Evolutionary conservation across 2,113 vertebrate species (phyloP).

Genomic region (Stegastes partitus): DNA sequence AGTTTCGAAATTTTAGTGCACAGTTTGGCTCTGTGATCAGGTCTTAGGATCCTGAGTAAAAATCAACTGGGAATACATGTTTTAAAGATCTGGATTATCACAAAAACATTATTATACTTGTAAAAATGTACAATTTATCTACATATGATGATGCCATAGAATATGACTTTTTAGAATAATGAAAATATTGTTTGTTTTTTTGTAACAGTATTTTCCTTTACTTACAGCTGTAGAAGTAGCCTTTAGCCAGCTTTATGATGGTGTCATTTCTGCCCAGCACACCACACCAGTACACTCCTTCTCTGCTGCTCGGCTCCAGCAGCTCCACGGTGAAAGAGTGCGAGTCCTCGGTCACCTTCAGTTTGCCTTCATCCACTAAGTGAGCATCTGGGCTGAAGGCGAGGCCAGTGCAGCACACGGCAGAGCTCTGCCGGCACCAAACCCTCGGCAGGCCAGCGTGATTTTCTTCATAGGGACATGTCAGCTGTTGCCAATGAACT

Average conservation of each 20-base stretch:
- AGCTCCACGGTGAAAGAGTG: constrained; percentile 58
- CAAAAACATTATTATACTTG: no score
- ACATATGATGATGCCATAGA: no score
- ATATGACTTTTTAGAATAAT: no score
- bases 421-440: constrained; percentile 67
- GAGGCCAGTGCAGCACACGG: constrained; percentile 67
- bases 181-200: not conserved
- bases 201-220: no score
- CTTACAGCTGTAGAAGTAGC: constrained; percentile 59
- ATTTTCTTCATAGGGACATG: constrained; percentile 34
- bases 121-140: no score
- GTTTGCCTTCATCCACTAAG: constrained; percentile 10
- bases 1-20: no score
- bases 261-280: constrained; percentile 29
- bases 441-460: constrained; percentile 40
- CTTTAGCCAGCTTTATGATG: constrained; percentile 73
- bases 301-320: constrained; percentile 13
- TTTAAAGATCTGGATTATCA: no score
- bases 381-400: not conserved
- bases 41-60: no score
- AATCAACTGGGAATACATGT: no score
- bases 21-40: no score
- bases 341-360: constrained; percentile 48
- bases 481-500: constrained; percentile 40
- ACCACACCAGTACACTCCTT: constrained; percentile 78